Percentiles rank a stretch among this genome's conserved stretches.
These are phyloP conservation scores for Hipparchia semele DNA, from an alignment of 2,888 invertebrate genomes.

Conservation along the genomic window DNA sequence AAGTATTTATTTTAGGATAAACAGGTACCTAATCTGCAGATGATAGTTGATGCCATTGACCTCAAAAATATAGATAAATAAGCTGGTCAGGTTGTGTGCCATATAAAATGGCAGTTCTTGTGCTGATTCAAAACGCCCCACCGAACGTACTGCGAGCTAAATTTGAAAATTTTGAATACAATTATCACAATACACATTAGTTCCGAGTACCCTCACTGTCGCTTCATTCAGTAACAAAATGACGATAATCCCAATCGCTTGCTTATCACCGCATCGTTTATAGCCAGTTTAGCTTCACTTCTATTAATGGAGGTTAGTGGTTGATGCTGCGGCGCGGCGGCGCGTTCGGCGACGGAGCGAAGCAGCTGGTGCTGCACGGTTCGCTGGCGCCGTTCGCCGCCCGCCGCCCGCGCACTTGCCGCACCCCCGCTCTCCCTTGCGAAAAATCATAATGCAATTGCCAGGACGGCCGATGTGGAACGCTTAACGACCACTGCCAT, in stretches of 20 bases:
- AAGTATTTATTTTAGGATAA: not conserved
- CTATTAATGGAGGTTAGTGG: not conserved
- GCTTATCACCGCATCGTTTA: too few relatives aligned
- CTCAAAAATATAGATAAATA: too few relatives aligned
- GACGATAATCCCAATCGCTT: too few relatives aligned
- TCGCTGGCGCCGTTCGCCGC: conserved; percentile 67
- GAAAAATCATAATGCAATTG: conserved; percentile 83
- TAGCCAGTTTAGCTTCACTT: too few relatives aligned
- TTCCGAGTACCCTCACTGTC: too few relatives aligned
- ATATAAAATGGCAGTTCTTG: too few relatives aligned
- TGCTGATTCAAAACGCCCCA: too few relatives aligned
- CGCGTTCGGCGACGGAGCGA: conserved; percentile 51
- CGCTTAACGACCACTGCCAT: conserved; percentile 72
- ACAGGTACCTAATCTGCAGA: not conserved
- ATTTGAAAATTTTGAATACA: too few relatives aligned
- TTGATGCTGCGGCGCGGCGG: conserved; percentile 57
- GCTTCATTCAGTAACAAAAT: too few relatives aligned
- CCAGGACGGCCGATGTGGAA: conserved; percentile 81
- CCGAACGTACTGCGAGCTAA: too few relatives aligned
- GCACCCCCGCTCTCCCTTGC: conserved; percentile 75
- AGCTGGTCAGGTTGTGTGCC: too few relatives aligned
- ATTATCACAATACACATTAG: too few relatives aligned
- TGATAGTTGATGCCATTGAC: conserved; percentile 3
- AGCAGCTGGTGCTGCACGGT: conserved; percentile 77
- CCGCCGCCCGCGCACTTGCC: conserved; percentile 55